Conservation (phyloP, 1,140 invertebrate species). For the Lordiphosa collinella region DNA sequence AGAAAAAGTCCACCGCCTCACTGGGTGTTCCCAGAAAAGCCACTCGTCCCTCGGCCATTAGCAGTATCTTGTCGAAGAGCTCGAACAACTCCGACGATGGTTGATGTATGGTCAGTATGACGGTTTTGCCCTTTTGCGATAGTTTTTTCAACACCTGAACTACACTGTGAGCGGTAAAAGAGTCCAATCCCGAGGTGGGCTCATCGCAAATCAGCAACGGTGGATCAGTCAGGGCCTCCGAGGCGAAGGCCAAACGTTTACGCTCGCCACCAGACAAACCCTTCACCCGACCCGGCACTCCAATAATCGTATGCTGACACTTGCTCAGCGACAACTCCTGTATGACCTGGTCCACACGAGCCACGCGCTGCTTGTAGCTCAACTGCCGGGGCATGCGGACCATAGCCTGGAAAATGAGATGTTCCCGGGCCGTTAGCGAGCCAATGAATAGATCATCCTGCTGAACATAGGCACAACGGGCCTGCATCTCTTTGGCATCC, state of each 20-base stretch:
- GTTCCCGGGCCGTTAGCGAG: constrained; percentile 94
- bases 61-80: constrained; percentile 93
- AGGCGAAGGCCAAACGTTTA: constrained; percentile 96
- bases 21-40: constrained; percentile 92
- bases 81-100: constrained; percentile 96
- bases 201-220: constrained; percentile 98
- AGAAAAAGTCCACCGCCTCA: constrained; percentile 91
- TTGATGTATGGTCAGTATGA: constrained; percentile 97
- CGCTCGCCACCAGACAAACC: constrained; percentile 97
- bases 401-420: constrained; percentile 93
- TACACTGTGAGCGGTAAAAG: constrained; percentile 93
- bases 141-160: constrained; percentile 90
- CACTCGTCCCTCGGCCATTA: constrained; percentile 95
- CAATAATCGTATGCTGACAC: constrained; percentile 93
- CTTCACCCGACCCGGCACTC: constrained; percentile 90
- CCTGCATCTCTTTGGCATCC: constrained; percentile 84
- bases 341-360: constrained; percentile 91
- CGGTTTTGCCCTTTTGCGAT: constrained; percentile 92
- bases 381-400: constrained; percentile 94
- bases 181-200: constrained; percentile 94
- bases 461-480: constrained; percentile 95
- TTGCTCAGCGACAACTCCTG: constrained; percentile 89
- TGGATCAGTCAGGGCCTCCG: constrained; percentile 96
- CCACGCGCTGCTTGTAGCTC: constrained; percentile 87
- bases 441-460: constrained; percentile 97